Conservation (phyloP, 2,113 vertebrate species). For the Dryoscopus gambensis region DNA sequence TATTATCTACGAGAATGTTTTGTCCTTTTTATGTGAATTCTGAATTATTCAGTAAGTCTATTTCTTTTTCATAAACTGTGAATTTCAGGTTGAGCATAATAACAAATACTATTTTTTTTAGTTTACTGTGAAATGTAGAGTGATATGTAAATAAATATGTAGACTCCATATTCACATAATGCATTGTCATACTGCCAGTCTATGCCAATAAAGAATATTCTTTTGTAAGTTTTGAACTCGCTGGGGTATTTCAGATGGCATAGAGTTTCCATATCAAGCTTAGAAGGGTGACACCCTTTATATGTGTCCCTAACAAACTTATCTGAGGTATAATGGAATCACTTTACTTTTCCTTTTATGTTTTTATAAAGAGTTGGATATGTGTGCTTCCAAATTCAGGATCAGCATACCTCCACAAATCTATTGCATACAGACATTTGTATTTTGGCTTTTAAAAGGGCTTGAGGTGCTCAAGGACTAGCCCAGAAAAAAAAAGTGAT, state of each 20-base stretch:
- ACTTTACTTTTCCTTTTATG: not conserved
- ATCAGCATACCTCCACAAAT: not conserved
- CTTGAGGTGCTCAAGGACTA: not conserved
- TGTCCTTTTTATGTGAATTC: not conserved
- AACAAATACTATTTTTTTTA: not conserved
- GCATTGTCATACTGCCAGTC: not conserved
- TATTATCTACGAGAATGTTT: not conserved
- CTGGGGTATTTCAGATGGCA: not conserved
- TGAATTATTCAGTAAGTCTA: not conserved
- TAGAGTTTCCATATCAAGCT: too few species aligned
- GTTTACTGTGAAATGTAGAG: not conserved
- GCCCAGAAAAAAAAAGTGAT: not conserved
- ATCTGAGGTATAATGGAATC: not conserved
- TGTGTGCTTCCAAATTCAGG: not conserved
- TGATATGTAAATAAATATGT: not conserved
- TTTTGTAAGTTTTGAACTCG: not conserved
- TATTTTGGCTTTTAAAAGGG: not conserved
- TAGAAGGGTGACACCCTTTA: not conserved
- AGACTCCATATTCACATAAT: not conserved
- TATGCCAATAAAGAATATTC: not conserved
- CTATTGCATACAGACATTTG: not conserved
- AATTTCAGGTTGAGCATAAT: not conserved
- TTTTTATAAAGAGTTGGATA: not conserved
- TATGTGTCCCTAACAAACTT: not conserved
- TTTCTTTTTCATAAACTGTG: not conserved